These are phyloP conservation scores for Malacoraja senta DNA, from an alignment of 2,797 vertebrate species.

Conservation along the genomic window DNA sequence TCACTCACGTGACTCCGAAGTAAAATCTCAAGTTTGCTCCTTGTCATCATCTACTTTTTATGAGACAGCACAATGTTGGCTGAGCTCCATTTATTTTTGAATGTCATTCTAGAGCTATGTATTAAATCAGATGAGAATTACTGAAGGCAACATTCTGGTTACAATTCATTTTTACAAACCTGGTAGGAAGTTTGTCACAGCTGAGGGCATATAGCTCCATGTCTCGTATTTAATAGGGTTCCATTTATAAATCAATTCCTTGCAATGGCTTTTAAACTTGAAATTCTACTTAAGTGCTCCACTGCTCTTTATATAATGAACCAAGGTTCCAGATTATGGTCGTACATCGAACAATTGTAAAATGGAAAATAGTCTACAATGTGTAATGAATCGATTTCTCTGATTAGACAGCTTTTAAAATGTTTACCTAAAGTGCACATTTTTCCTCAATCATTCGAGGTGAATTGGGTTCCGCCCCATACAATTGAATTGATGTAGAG, in stretches of 20 bases:
- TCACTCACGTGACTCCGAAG: no score
- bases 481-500: background rate
- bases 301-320: background rate
- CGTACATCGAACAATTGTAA: constrained; percentile 15
- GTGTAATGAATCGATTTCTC: constrained; percentile 13
- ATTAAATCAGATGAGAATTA: constrained; percentile 12
- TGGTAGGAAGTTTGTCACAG: background rate
- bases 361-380: background rate
- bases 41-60: background rate
- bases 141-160: background rate
- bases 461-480: background rate
- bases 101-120: background rate
- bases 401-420: background rate
- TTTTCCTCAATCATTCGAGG: background rate
- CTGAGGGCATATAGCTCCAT: background rate
- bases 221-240: constrained; percentile 13
- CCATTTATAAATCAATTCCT: constrained; percentile 3
- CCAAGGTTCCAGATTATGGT: background rate
- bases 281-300: background rate
- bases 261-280: constrained; percentile 12
- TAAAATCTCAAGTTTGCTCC: background rate
- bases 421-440: background rate
- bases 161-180: constrained; percentile 20
- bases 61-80: background rate
- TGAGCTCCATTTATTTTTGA: background rate